Evolutionary conservation across 2,113 vertebrate genomes (phyloP).

Genomic region (Columba janthina): DNA sequence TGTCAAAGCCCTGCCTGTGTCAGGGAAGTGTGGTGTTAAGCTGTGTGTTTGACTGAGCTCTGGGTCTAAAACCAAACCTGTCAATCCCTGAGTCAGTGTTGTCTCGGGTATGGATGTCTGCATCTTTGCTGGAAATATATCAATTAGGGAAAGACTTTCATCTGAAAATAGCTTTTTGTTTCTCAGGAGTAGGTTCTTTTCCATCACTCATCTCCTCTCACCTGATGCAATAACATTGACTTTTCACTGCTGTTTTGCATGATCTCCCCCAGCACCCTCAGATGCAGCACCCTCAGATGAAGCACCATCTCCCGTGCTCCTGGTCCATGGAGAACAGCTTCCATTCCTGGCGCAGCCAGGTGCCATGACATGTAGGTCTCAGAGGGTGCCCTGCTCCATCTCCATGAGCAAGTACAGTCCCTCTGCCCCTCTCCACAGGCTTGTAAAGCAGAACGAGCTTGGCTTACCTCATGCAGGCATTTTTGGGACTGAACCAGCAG

Average conservation of each 20-base stretch:
- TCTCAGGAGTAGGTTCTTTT: neutral
- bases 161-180: neutral
- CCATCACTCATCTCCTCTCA: neutral
- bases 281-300: neutral
- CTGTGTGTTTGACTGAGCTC: neutral
- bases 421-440: neutral
- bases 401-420: neutral
- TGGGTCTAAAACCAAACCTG: neutral
- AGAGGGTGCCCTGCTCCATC: neutral
- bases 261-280: no score
- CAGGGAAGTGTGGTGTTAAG: rapidly evolving
- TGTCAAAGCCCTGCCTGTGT: neutral
- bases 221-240: neutral
- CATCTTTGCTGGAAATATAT: neutral
- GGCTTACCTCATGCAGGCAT: neutral
- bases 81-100: neutral
- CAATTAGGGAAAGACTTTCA: neutral
- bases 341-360: neutral
- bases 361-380: rapidly evolving
- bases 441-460: neutral
- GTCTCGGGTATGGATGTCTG: neutral
- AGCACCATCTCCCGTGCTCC: neutral
- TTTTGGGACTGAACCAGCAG: neutral
- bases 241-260: neutral
- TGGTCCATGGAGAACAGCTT: neutral